These are phyloP conservation scores for Ormyrus labotus DNA, from an alignment of 2,888 invertebrate species.

Conservation along the genomic window DNA sequence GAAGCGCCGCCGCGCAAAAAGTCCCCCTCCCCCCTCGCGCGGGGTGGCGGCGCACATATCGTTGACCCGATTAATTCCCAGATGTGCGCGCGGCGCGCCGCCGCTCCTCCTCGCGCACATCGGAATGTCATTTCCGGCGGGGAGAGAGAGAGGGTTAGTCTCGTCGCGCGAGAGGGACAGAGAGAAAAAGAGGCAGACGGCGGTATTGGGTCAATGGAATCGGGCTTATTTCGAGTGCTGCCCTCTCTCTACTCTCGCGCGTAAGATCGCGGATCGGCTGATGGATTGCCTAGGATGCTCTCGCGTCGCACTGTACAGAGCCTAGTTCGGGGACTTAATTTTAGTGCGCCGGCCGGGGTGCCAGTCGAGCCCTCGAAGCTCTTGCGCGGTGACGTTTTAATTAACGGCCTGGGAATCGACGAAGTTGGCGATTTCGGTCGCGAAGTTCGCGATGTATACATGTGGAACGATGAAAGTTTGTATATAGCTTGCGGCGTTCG, in stretches of 20 bases:
- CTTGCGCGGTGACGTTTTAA: too few species aligned
- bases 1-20: too few species aligned
- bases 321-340: background rate
- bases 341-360: too few species aligned
- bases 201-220: conserved; percentile 41
- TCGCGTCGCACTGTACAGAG: background rate
- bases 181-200: conserved; percentile 7
- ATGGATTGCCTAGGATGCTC: background rate
- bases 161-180: background rate
- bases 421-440: too few species aligned
- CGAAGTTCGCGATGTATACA: too few species aligned
- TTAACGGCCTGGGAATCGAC: too few species aligned
- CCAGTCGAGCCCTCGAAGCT: too few species aligned
- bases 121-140: conserved; percentile 49
- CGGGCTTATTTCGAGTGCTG: conserved; percentile 25
- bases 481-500: too few species aligned
- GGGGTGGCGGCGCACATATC: conserved; percentile 8
- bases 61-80: conserved; percentile 39
- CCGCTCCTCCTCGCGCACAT: background rate
- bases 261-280: background rate
- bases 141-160: too few species aligned
- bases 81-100: background rate
- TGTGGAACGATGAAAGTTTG: too few species aligned
- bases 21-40: too few species aligned
- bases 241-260: background rate